Base-by-base conservation (phyloP, 1,140 invertebrate species). In the Panulirus ornatus region DNA sequence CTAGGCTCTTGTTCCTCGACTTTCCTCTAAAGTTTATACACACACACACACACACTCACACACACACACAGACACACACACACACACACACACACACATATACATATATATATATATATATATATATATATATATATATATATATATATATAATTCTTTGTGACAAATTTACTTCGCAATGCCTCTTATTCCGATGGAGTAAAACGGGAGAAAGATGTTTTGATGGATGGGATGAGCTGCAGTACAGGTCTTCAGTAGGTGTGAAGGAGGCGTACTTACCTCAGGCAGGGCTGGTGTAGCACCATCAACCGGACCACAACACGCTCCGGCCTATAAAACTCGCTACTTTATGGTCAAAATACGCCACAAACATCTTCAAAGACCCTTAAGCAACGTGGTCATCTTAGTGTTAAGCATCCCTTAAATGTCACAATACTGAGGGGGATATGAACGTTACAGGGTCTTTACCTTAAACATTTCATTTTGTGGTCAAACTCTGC, bases 91-190 rank as follows among this genome's bases (percentile, higher is more conserved):
- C 63, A 8, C 63, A 58, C 22, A 58, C 22, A 58, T 58, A 58
- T 58, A 58, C 22, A 58, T 58, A 58, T 58, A 58, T 58, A 58
- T 58, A 58, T 58, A 58, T 58, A 58, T 58, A 58, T 58, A 58
- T 58, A 58, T 58, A 58, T 58, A 58, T 58, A 58, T 58, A 58
- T 58, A 58, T 58, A 58, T 58, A 58, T 58, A 58, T 58, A 58
- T 58, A 58, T 58, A 22, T 9, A 22, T 11, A 58, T 11, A 58
- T 11, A 11, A 58, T 58, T 9, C 9, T 11, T 58, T 58, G 22
- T 11, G 51, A 58, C 9, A 58, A 58, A 9, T 58, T 11, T 58
- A 11, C 51, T 9, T 58, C 22, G 51, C 22, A 11, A 11, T 58
- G 9, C 9, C 22, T 58, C 9, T 58, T 11, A 58, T 22, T 58